phyloP scores from a whole-genome alignment of 2,797 vertebrate species.

The Hippopotamyrus pictus region DNA sequence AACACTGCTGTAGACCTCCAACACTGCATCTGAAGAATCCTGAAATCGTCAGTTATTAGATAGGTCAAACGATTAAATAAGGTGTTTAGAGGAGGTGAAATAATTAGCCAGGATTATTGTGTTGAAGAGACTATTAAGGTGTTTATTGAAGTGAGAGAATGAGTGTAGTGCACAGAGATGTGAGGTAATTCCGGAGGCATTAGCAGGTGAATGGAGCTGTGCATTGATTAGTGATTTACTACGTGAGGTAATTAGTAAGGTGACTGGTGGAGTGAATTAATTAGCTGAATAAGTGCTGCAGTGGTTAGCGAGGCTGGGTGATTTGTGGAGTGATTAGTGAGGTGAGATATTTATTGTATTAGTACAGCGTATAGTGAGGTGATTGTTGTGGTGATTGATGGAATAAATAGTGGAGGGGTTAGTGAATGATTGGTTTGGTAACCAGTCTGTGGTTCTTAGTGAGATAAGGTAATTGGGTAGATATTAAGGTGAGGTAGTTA shows the following conservation, averaged over 20 bases:
- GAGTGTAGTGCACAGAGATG: neutral
- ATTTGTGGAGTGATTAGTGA: neutral
- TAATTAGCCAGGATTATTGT: neutral
- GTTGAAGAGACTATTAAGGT: neutral
- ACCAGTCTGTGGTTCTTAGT: neutral
- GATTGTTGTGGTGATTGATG: neutral
- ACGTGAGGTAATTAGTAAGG: neutral
- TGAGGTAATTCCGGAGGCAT: neutral
- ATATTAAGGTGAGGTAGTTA: neutral
- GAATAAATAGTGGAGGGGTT: neutral
- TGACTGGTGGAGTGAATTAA: neutral
- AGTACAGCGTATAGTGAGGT: neutral
- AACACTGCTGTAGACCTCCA: neutral
- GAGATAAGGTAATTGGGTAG: neutral
- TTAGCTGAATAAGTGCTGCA: neutral
- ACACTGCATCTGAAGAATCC: neutral
- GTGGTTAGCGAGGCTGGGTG: neutral
- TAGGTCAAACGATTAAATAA: neutral
- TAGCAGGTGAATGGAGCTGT: neutral
- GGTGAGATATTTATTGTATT: neutral
- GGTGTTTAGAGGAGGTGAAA: neutral
- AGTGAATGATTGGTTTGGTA: neutral
- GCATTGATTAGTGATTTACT: neutral
- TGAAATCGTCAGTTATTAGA: neutral
- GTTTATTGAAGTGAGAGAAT: slow-evolving; percentile 6